Conservation (phyloP, 2,888 invertebrate genomes). For the Megamerina dolium region DNA sequence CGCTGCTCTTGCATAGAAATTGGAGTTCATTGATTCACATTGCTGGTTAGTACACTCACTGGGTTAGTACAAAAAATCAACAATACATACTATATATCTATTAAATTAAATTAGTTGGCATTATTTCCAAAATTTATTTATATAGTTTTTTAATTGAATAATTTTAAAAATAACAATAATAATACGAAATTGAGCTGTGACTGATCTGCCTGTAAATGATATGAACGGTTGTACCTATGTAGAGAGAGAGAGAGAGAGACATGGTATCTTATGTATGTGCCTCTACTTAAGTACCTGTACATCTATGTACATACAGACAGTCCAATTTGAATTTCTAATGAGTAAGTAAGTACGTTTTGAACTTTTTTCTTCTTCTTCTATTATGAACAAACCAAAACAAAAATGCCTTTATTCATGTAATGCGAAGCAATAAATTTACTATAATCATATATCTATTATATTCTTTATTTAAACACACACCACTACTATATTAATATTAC, state of each 20-base stretch:
- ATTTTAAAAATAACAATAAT: too few species aligned
- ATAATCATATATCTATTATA: neutral
- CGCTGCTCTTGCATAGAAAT: too few species aligned
- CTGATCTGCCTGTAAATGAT: too few species aligned
- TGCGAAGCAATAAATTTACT: slow-evolving; percentile 34
- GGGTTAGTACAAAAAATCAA: slow-evolving; percentile 24
- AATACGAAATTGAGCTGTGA: too few species aligned
- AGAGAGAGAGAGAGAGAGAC: too few species aligned
- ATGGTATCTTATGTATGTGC: too few species aligned
- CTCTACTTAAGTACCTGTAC: neutral
- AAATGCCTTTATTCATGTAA: slow-evolving; percentile 35
- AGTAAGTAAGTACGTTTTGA: slow-evolving; percentile 42
- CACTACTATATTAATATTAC: slow-evolving; percentile 22
- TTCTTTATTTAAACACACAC: slow-evolving; percentile 14
- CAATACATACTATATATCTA: too few species aligned
- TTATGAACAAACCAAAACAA: slow-evolving; percentile 16
- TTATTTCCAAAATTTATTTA: too few species aligned
- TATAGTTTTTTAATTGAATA: slow-evolving; percentile 13
- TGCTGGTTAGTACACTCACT: too few species aligned
- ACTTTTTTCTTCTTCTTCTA: slow-evolving; percentile 24
- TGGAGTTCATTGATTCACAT: too few species aligned
- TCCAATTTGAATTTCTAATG: neutral
- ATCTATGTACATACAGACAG: neutral
- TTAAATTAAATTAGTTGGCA: too few species aligned
- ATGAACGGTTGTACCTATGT: too few species aligned